Percentiles rank a stretch among this genome's conserved stretches.
Conservation (phyloP, 2,113 vertebrate genomes). For the Poecile atricapillus region DNA sequence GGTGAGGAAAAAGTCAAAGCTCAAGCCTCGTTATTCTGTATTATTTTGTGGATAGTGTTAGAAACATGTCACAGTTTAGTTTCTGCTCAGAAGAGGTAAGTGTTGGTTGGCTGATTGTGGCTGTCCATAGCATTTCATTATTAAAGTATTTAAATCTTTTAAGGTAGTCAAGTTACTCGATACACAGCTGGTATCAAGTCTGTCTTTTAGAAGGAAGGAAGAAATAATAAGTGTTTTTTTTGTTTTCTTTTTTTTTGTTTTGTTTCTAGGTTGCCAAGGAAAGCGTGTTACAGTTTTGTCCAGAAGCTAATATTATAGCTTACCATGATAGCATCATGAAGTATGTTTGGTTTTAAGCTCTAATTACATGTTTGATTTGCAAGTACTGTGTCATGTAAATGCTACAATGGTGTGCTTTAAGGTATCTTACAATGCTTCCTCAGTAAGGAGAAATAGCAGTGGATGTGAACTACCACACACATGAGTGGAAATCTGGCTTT, state of each 20-base stretch:
- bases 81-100: not conserved
- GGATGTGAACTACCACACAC: not conserved
- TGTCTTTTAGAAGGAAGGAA: constrained; percentile 32
- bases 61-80: not conserved
- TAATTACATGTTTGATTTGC: constrained; percentile 27
- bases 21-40: not conserved
- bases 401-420: not conserved
- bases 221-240: constrained; percentile 19
- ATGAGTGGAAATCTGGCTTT: not conserved
- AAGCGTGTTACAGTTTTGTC: constrained; percentile 93
- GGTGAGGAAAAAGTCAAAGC: constrained; percentile 68
- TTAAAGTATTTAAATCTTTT: not conserved
- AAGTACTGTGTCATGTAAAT: constrained; percentile 15
- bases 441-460: not conserved
- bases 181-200: not conserved
- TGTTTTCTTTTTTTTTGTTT: constrained; percentile 21
- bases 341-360: constrained; percentile 74
- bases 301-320: constrained; percentile 90
- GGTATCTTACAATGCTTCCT: not conserved
- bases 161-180: not conserved
- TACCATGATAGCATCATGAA: constrained; percentile 99
- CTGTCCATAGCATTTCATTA: not conserved
- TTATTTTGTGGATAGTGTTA: not conserved
- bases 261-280: constrained; percentile 93
- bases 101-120: not conserved